Evolutionary conservation across 1,140 invertebrate genomes (phyloP).

Genomic region (Procambarus virginalis): DNA sequence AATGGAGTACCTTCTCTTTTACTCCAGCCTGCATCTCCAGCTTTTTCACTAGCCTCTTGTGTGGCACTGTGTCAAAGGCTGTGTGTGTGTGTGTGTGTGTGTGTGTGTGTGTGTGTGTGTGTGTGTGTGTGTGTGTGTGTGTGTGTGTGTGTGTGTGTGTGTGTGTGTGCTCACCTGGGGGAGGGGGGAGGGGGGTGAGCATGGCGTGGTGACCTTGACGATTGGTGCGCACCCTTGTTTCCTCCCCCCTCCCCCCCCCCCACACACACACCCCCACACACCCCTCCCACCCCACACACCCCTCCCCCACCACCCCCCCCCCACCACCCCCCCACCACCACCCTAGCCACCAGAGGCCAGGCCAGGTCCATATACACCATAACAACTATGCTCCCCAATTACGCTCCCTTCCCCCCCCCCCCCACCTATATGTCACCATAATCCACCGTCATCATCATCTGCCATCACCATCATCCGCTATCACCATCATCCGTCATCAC

Average conservation of each 20-base stretch:
- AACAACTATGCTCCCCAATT: background rate
- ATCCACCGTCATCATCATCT: no score
- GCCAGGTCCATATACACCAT: no score
- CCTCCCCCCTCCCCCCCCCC: background rate
- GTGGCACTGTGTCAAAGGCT: no score
- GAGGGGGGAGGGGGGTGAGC: background rate
- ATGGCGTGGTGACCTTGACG: slow-evolving; percentile 20
- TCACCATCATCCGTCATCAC: no score
- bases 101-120: background rate
- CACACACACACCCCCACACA: background rate
- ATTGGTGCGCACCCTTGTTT: slow-evolving; percentile 10
- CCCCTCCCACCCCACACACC: background rate
- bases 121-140: background rate
- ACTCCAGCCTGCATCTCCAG: no score
- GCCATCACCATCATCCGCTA: no score
- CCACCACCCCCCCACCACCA: background rate
- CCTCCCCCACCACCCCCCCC: background rate
- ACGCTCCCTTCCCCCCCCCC: background rate
- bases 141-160: no score
- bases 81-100: background rate
- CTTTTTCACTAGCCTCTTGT: no score
- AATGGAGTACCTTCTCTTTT: no score
- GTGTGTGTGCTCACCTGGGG: slow-evolving; percentile 1
- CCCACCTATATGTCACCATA: no score
- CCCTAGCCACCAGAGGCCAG: no score